phyloP scores from a whole-genome alignment of 2,888 invertebrate species.

The Napeogenes sylphis region DNA sequence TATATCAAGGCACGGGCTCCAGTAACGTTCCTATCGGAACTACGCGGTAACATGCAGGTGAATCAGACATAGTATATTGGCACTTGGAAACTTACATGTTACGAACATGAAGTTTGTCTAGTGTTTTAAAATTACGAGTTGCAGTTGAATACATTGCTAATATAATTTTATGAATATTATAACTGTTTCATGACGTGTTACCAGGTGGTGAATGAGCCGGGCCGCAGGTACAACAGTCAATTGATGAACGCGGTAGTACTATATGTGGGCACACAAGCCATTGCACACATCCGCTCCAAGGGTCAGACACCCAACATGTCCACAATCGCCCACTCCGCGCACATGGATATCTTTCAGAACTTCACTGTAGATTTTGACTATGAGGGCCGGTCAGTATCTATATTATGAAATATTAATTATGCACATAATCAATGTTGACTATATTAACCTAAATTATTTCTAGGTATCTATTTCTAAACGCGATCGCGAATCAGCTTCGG shows the following conservation, averaged over 20 bases:
- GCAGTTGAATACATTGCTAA: neutral
- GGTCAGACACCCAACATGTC: conserved; percentile 96
- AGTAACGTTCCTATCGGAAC: conserved; percentile 95
- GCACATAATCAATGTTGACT: neutral
- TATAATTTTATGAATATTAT: conserved; percentile 3
- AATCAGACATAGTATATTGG: conserved; percentile 10
- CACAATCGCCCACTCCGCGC: conserved; percentile 98
- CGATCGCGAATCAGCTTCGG: conserved; percentile 98
- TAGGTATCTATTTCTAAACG: conserved; percentile 97
- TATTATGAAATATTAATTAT: neutral
- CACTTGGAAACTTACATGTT: neutral
- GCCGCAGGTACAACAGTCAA: conserved; percentile 95
- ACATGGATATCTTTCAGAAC: conserved; percentile 99
- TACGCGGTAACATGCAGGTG: conserved; percentile 92
- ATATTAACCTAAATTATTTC: conserved; percentile 30
- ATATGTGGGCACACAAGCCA: conserved; percentile 98
- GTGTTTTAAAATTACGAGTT: neutral
- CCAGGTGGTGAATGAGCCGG: conserved; percentile 87
- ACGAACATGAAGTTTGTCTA: neutral
- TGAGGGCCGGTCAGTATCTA: conserved; percentile 83
- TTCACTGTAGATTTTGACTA: conserved; percentile 98
- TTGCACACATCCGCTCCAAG: conserved; percentile 92
- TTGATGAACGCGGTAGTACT: conserved; percentile 98
- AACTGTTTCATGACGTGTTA: conserved; percentile 1
- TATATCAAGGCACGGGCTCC: conserved; percentile 96